phyloP scores from a whole-genome alignment of 2,797 vertebrate genomes.

The Paratrypauchen microcephalus region DNA sequence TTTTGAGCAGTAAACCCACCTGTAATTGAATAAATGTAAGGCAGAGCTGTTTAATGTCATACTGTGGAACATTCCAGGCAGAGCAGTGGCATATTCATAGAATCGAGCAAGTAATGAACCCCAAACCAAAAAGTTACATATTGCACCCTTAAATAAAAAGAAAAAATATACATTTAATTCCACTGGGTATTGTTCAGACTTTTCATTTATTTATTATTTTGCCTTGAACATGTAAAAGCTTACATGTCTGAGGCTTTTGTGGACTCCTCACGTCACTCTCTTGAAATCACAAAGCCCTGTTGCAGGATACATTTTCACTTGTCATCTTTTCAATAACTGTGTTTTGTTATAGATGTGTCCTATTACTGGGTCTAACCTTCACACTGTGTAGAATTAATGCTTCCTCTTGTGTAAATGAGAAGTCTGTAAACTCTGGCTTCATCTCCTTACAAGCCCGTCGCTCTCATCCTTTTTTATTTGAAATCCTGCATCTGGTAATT shows the following conservation, averaged over 20 bases:
- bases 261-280: neutral
- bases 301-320: neutral
- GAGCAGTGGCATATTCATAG: too few species aligned
- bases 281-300: neutral
- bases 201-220: too few species aligned
- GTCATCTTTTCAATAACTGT: slow-evolving; percentile 27
- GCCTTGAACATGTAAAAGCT: neutral
- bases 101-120: too few species aligned
- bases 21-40: too few species aligned
- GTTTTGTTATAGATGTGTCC: slow-evolving; percentile 42
- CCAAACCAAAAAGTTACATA: too few species aligned
- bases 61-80: too few species aligned
- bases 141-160: too few species aligned
- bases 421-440: slow-evolving; percentile 58
- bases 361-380: slow-evolving; percentile 63
- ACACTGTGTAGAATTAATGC: slow-evolving; percentile 49
- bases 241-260: neutral
- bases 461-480: slow-evolving; percentile 76
- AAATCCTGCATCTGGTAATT: slow-evolving; percentile 80
- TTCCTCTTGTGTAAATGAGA: slow-evolving; percentile 62
- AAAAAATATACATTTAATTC: too few species aligned
- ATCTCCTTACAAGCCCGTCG: slow-evolving; percentile 58
- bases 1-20: too few species aligned
- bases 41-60: too few species aligned
- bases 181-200: too few species aligned